Percentiles rank a stretch among this genome's conserved stretches.
phyloP scores from a whole-genome alignment of 1,140 invertebrate species.

The Penaeus chinensis region DNA sequence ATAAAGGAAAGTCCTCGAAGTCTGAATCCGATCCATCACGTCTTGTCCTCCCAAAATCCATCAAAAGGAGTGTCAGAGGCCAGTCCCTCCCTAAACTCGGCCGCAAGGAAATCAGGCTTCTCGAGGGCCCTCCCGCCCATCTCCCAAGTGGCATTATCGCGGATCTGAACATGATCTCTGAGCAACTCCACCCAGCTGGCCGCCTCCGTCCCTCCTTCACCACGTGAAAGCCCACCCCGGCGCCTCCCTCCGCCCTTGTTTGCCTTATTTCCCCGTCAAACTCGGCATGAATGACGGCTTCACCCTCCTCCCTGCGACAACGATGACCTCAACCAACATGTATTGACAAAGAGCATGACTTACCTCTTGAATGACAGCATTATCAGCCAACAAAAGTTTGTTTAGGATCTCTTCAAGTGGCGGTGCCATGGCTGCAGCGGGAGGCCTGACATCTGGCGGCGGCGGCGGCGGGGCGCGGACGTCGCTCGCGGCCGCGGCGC shows the following conservation, averaged over 20 bases:
- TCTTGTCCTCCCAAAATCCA: too few relatives aligned
- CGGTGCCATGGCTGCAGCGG: conserved; percentile 28
- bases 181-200: neutral
- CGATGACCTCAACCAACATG: too few relatives aligned
- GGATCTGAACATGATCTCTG: too few relatives aligned
- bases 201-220: neutral
- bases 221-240: conserved; percentile 31
- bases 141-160: too few relatives aligned
- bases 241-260: conserved; percentile 31
- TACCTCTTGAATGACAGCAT: conserved; percentile 55
- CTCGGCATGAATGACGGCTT: neutral
- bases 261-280: neutral
- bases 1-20: too few relatives aligned
- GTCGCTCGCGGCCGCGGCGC: too few relatives aligned
- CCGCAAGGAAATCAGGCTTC: too few relatives aligned
- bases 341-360: neutral
- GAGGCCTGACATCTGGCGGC: conserved; percentile 22
- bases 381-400: conserved; percentile 50
- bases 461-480: too few relatives aligned
- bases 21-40: too few relatives aligned
- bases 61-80: too few relatives aligned
- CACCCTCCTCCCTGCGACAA: neutral
- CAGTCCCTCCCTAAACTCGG: too few relatives aligned
- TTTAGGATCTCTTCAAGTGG: conserved; percentile 39
- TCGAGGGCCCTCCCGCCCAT: too few relatives aligned